Percentiles rank a stretch among this genome's conserved stretches.
Conservation (phyloP, 1,140 invertebrate species). For the Camponotus vicinus region DNA sequence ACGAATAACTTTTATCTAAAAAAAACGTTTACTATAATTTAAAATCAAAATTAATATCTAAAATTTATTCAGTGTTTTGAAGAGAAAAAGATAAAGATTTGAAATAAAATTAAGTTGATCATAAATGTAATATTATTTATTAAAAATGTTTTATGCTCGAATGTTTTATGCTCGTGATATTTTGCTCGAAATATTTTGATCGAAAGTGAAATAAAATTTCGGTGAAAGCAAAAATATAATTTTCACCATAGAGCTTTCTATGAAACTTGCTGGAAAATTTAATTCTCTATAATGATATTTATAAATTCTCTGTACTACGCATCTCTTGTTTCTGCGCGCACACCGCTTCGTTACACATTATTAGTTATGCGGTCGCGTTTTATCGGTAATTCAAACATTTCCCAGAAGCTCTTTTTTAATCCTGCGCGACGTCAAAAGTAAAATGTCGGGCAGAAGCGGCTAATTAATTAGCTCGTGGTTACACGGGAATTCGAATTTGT, state of each 20-base stretch:
- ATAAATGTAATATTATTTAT: not conserved
- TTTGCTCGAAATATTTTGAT: not conserved
- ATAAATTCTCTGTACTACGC: conserved; percentile 34
- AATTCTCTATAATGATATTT: conserved; percentile 30
- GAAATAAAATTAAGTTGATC: conserved; percentile 18
- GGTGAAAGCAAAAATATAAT: conserved; percentile 20
- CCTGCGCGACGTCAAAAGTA: conserved; percentile 33
- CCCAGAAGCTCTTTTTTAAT: conserved; percentile 36
- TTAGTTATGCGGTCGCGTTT: conserved; percentile 50
- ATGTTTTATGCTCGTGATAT: not conserved
- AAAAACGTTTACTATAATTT: not conserved
- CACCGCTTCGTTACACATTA: conserved; percentile 38
- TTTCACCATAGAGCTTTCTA: not conserved
- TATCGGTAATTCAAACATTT: conserved; percentile 60
- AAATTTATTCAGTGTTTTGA: not conserved
- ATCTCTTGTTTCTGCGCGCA: conserved; percentile 11
- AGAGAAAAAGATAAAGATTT: not conserved
- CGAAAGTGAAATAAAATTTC: conserved; percentile 19
- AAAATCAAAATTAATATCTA: not conserved
- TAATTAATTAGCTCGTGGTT: conserved; percentile 55
- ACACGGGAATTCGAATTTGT: conserved; percentile 39
- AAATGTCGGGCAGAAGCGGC: conserved; percentile 21
- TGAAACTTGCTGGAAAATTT: conserved; percentile 11
- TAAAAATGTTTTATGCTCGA: too few species aligned
- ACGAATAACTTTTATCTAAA: too few species aligned